Conservation (phyloP, 53 echinoderm and acorn worm genomes). For the Hippasteria phrygiana region DNA sequence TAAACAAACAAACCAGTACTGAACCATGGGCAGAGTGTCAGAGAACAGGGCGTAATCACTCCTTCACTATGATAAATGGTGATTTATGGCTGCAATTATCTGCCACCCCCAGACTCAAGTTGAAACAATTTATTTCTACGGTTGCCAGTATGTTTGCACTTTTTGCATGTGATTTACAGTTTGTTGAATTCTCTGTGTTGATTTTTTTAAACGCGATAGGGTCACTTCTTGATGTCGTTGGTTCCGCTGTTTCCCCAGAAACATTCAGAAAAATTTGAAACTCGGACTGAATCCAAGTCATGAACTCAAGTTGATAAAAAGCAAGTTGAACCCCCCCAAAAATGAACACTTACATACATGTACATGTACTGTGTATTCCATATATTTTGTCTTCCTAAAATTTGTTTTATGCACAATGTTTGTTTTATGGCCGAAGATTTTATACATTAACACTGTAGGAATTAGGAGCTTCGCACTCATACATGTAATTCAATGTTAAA, state of each 20-base stretch:
- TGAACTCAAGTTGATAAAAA: too few relatives aligned
- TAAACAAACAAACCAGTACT: conserved; percentile 1
- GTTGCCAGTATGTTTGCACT: not conserved
- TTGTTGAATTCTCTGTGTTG: not conserved
- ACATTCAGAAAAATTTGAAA: too few relatives aligned
- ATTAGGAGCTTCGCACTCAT: too few relatives aligned
- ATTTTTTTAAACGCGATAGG: not conserved
- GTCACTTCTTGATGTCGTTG: not conserved
- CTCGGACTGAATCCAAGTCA: too few relatives aligned
- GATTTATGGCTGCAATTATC: conserved; percentile 2
- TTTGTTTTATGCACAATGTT: too few relatives aligned
- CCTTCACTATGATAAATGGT: not conserved
- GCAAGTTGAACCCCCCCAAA: too few relatives aligned
- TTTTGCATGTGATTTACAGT: not conserved
- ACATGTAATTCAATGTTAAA: too few relatives aligned
- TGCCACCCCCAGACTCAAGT: not conserved
- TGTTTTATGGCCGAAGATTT: too few relatives aligned
- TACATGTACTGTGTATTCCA: not conserved
- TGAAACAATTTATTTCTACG: not conserved
- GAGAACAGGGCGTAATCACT: not conserved
- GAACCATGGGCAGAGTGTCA: not conserved
- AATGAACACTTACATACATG: too few relatives aligned
- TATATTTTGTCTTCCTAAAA: too few relatives aligned
- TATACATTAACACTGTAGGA: too few relatives aligned
- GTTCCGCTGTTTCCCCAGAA: too few relatives aligned